Conservation (phyloP, 2,113 vertebrate species). For the Zosterops lateralis region DNA sequence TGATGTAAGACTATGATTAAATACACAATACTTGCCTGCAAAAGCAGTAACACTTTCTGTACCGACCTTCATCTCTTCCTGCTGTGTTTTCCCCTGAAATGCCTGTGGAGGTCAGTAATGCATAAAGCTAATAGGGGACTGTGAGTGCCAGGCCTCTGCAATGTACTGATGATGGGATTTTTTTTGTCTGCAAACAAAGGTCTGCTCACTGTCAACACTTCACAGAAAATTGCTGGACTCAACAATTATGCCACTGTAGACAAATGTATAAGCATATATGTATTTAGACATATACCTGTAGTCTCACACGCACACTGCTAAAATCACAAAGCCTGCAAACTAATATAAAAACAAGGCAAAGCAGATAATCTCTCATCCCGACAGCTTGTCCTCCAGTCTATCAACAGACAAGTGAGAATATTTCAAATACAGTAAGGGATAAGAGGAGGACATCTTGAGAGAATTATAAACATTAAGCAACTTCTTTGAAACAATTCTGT, state of each 20-base stretch:
- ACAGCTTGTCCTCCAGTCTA: not conserved
- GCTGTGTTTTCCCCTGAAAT: constrained; percentile 54
- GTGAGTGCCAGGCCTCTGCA: not conserved
- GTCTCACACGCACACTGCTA: not conserved
- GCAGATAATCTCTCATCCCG: not conserved
- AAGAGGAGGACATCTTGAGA: not conserved
- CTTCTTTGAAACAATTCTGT: not conserved
- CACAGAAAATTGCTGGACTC: not conserved
- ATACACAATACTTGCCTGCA: not conserved
- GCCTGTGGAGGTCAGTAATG: constrained; percentile 67
- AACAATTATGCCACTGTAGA: not conserved
- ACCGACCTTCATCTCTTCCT: constrained; percentile 19
- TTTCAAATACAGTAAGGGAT: not conserved
- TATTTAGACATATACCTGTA: not conserved
- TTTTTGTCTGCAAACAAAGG: not conserved
- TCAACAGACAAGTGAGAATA: not conserved
- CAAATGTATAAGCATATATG: not conserved
- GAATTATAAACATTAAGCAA: not conserved
- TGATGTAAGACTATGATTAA: not conserved
- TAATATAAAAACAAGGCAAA: not conserved
- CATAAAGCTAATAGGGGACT: constrained; percentile 37
- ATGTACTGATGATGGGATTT: not conserved
- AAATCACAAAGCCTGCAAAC: not conserved
- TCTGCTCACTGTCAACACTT: not conserved
- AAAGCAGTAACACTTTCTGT: not conserved